phyloP scores from a whole-genome alignment of 2,113 vertebrate species.

The Tachuris rubrigastra region DNA sequence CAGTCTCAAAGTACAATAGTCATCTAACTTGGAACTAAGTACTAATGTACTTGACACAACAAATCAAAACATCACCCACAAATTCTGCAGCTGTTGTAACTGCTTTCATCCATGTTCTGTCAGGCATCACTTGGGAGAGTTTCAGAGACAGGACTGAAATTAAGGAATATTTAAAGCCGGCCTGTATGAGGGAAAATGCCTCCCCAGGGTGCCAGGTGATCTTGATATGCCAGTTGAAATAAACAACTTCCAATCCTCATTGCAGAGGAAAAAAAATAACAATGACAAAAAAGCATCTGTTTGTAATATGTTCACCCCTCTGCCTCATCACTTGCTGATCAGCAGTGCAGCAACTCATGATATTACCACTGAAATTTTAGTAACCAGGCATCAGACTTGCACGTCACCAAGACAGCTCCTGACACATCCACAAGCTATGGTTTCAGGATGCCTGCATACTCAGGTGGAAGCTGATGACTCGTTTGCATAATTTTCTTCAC shows the following conservation, averaged over 20 bases:
- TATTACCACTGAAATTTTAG: neutral
- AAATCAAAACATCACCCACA: neutral
- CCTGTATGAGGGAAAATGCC: neutral
- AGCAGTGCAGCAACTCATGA: neutral
- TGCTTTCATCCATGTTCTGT: neutral
- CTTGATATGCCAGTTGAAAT: neutral
- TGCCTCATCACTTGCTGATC: fast-evolving
- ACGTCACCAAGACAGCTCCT: neutral
- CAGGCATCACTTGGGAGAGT: neutral
- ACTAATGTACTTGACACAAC: neutral
- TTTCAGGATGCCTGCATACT: neutral
- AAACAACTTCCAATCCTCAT: neutral
- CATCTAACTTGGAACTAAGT: neutral
- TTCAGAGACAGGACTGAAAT: neutral
- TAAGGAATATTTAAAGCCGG: neutral
- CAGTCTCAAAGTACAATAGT: neutral
- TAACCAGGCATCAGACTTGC: neutral
- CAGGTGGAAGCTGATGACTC: neutral
- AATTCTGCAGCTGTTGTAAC: neutral
- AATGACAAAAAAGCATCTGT: neutral
- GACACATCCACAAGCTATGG: neutral
- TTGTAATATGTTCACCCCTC: neutral
- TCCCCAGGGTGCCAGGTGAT: neutral
- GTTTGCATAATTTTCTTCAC: neutral
- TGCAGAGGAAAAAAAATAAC: neutral